A percentile compares a stretch with the other conserved stretches of the same genome.
phyloP scores from a whole-genome alignment of 2,797 vertebrate genomes.

The Danio albolineatus region DNA sequence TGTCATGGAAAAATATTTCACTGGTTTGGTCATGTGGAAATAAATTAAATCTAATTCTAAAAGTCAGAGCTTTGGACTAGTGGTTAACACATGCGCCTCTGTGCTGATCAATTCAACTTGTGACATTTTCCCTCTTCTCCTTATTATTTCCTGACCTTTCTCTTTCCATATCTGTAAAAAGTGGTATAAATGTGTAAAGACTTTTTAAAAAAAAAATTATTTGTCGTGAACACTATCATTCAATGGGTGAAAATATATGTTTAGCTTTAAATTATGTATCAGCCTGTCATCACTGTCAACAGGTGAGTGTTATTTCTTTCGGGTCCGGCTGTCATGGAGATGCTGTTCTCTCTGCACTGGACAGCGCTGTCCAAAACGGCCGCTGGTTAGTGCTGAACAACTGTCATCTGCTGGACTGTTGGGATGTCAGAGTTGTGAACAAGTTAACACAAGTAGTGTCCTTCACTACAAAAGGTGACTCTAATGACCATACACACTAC shows the following conservation, averaged over 20 bases:
- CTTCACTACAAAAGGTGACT: conserved; percentile 62
- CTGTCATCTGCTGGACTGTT: conserved; percentile 80
- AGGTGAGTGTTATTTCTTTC: conserved; percentile 76
- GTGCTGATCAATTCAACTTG: conserved; percentile 1
- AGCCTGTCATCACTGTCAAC: conserved; percentile 37
- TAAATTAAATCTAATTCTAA: neutral
- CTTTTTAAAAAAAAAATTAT: too few species aligned
- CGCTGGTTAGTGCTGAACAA: conserved; percentile 86
- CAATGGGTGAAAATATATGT: neutral
- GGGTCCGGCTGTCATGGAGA: conserved; percentile 68
- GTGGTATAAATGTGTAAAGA: neutral
- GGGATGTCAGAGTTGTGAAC: conserved; percentile 75
- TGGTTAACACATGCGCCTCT: neutral
- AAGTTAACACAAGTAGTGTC: conserved; percentile 64
- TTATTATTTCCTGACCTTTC: conserved; percentile 3
- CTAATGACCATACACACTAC: neutral
- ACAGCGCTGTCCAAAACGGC: conserved; percentile 71
- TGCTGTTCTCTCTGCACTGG: conserved; percentile 67
- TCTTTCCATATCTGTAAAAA: neutral
- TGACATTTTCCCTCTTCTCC: conserved; percentile 6
- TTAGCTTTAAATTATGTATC: conserved; percentile 7
- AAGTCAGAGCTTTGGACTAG: conserved; percentile 27
- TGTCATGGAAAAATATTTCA: neutral
- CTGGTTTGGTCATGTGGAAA: conserved; percentile 13
- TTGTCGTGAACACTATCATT: neutral